These are phyloP conservation scores for Enteromius treurensis DNA, from an alignment of 2,797 vertebrate genomes.

Conservation along the genomic window DNA sequence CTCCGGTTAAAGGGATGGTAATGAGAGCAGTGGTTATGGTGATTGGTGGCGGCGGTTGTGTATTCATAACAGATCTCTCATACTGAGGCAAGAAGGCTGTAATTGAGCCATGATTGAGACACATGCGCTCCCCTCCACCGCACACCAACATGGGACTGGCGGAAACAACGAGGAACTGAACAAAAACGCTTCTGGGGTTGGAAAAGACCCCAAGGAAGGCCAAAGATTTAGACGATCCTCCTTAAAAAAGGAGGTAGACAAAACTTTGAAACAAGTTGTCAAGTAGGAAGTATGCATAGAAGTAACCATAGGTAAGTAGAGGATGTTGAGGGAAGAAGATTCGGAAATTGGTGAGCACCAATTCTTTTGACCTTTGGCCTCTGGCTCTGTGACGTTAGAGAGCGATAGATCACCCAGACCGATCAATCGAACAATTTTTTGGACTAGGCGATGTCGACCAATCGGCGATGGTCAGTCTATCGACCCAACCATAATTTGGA, in stretches of 20 bases:
- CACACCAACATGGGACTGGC: constrained; percentile 1
- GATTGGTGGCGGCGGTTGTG: constrained; percentile 59
- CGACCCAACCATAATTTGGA: not conserved
- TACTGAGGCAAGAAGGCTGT: constrained; percentile 47
- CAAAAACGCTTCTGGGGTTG: not conserved
- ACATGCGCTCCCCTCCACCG: constrained; percentile 42
- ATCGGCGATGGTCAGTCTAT: too few species aligned
- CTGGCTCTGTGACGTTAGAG: not conserved
- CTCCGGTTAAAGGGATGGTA: constrained; percentile 61
- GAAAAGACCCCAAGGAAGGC: not conserved
- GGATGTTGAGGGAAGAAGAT: not conserved
- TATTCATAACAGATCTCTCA: constrained; percentile 61
- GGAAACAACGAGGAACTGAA: constrained; percentile 10
- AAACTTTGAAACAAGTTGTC: constrained; percentile 4
- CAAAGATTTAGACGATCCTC: not conserved
- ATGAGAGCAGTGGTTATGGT: constrained; percentile 59
- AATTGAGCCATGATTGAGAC: constrained; percentile 64
- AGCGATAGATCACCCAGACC: not conserved
- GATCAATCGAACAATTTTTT: not conserved
- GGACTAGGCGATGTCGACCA: not conserved
- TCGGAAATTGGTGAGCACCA: not conserved
- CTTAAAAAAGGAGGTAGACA: not conserved
- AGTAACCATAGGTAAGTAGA: not conserved
- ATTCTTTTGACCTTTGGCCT: not conserved
- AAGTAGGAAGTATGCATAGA: not conserved